These are phyloP conservation scores for Thyatira batis DNA, from an alignment of 2,888 invertebrate genomes.

Conservation along the genomic window DNA sequence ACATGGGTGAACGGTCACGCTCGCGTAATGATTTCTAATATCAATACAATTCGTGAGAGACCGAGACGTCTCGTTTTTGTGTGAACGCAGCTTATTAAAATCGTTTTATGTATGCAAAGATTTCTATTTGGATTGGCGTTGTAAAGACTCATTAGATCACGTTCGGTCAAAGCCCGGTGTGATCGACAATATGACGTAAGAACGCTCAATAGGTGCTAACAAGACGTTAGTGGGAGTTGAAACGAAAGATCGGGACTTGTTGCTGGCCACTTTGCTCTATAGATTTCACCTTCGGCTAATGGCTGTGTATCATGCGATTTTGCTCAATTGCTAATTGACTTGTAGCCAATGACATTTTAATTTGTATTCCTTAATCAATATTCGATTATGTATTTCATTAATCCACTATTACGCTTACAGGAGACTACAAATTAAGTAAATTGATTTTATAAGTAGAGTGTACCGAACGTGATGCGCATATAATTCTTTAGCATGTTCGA, in stretches of 20 bases:
- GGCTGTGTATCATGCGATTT: conserved; percentile 51
- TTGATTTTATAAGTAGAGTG: not conserved
- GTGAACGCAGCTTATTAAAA: conserved; percentile 57
- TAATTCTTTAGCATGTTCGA: conserved; percentile 1
- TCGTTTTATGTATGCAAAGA: conserved; percentile 49
- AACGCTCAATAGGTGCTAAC: conserved; percentile 66
- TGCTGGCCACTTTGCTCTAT: conserved; percentile 46
- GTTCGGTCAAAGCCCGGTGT: conserved; percentile 45
- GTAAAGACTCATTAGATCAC: conserved; percentile 62
- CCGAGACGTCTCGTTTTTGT: conserved; percentile 48
- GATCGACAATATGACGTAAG: conserved; percentile 63
- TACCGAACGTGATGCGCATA: not conserved
- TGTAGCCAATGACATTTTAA: conserved; percentile 32
- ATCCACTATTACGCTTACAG: conserved; percentile 18
- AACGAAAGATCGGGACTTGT: conserved; percentile 33
- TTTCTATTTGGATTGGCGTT: conserved; percentile 55
- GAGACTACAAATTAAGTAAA: not conserved
- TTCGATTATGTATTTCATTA: conserved; percentile 17
- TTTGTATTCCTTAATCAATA: conserved; percentile 20
- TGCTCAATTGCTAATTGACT: conserved; percentile 41
- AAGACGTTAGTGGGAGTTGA: conserved; percentile 54
- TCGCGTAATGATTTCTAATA: conserved; percentile 57
- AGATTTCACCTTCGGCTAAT: conserved; percentile 64
- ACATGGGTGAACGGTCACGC: conserved; percentile 39
- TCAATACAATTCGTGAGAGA: conserved; percentile 53